Conservation (phyloP, 2,797 vertebrate genomes). For the Melopsittacus undulatus region DNA sequence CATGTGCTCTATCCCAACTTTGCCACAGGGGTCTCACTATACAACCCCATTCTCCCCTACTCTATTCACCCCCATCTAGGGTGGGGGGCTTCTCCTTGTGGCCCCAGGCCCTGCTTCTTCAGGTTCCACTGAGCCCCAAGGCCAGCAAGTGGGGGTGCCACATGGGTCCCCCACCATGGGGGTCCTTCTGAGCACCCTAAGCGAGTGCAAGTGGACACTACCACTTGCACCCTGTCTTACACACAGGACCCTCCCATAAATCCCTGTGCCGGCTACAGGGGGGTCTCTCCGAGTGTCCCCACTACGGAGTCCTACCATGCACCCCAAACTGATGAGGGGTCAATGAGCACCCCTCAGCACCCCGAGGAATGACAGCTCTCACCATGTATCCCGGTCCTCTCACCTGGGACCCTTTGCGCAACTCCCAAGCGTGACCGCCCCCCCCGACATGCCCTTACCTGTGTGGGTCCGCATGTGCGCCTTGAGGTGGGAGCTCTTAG, state of each 20-base stretch:
- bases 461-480: constrained; percentile 94
- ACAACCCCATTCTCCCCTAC: fast-evolving
- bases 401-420: not conserved
- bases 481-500: constrained; percentile 93
- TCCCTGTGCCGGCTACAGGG: fast-evolving
- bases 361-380: not conserved
- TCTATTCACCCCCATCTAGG: not conserved
- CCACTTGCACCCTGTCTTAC: too few relatives aligned
- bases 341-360: not conserved
- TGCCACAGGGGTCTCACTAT: too few relatives aligned
- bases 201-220: not conserved
- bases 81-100: not conserved
- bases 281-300: too few relatives aligned
- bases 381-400: not conserved
- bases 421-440: not conserved
- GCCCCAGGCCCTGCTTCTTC: not conserved
- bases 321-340: fast-evolving
- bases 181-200: not conserved
- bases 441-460: constrained; percentile 74
- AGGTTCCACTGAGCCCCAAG: not conserved
- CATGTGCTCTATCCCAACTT: not conserved
- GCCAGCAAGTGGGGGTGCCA: not conserved
- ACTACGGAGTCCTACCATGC: not conserved
- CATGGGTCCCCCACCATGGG: fast-evolving
- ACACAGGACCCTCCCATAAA: not conserved